These are phyloP conservation scores for Picus viridis DNA, from an alignment of 2,797 vertebrate genomes.

Conservation along the genomic window DNA sequence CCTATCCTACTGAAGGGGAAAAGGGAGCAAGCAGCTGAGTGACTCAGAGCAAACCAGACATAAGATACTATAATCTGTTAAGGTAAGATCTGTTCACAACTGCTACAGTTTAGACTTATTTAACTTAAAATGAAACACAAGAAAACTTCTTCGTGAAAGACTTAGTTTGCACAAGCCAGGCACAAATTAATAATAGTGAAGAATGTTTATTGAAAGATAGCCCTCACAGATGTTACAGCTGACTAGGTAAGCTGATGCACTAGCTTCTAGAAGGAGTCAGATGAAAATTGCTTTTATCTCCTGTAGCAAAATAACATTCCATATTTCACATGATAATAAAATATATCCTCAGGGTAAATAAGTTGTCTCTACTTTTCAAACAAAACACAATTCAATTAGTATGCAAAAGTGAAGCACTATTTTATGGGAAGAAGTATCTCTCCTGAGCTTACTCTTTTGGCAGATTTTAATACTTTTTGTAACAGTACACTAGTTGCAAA, in stretches of 20 bases:
- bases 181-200: conserved; percentile 43
- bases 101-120: neutral
- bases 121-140: neutral
- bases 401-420: conserved; percentile 34
- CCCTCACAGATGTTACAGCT: conserved; percentile 42
- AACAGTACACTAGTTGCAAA: neutral
- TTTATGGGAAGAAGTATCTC: conserved; percentile 52
- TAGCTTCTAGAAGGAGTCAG: conserved; percentile 56
- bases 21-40: neutral
- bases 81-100: neutral
- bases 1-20: neutral
- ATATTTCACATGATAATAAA: conserved; percentile 71
- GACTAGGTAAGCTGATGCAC: conserved; percentile 58
- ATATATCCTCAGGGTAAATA: conserved; percentile 63
- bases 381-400: conserved; percentile 64
- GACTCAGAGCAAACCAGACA: neutral
- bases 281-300: conserved; percentile 77
- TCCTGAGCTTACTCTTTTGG: conserved; percentile 37
- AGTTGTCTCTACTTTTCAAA: conserved; percentile 68
- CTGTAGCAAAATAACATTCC: conserved; percentile 68
- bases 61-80: neutral
- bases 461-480: conserved; percentile 39
- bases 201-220: conserved; percentile 35
- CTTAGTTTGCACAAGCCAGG: neutral
- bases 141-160: neutral